Base-by-base conservation (phyloP, 2,797 vertebrate species). In the Sorex maritimensis region DNA sequence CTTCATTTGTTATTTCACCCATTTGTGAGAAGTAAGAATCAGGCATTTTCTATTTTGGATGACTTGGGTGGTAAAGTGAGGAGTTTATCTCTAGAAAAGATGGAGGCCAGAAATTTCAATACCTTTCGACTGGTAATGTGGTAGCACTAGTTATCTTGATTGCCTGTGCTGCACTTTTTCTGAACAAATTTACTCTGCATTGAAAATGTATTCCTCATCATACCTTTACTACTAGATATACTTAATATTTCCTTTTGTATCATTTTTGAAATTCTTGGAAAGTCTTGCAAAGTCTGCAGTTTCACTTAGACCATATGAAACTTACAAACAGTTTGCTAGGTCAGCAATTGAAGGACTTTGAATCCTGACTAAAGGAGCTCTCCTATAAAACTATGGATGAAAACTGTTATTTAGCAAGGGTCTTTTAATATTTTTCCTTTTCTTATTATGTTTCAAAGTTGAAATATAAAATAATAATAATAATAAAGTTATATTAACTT, bases 201-300 rank as follows among this genome's bases (percentile, higher is more conserved):
- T 97, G 95, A 96, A 95, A 96, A 69, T 88, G 87, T 92, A 91
- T 90, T 93, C 91, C 89, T 87, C 97, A 73, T 96, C 96, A 94
- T 97, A 97, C 96, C 96, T 97, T 96, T 95, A 94, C 91, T 88
- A 90, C 87, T 86, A 79, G 94, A 95, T 94, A 93, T 55, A 93
- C 75, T 96, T 96, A 96, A 97, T 96, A 81, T 96, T 95, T 94
- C 81, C 95, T 96, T 95, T 97, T 96, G 95, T 96, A 83, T 67
- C 41, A 91, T 95, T 95, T 94, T 85, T 97, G 95, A 97, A 97
- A 95, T 94, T 96, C 93, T 95, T 93, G 77, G 88, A 80, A 75
- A 90, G 93, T 95, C 86, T 96, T 97, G 97, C 96, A 94, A 94
- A 95, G 94, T 97, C 97, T 91, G 96, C 97, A 97, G 28, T 97